Percentiles rank a stretch among this genome's conserved stretches.
These are phyloP conservation scores for Tetrao urogallus DNA, from an alignment of 2,113 vertebrate genomes.

Conservation along the genomic window DNA sequence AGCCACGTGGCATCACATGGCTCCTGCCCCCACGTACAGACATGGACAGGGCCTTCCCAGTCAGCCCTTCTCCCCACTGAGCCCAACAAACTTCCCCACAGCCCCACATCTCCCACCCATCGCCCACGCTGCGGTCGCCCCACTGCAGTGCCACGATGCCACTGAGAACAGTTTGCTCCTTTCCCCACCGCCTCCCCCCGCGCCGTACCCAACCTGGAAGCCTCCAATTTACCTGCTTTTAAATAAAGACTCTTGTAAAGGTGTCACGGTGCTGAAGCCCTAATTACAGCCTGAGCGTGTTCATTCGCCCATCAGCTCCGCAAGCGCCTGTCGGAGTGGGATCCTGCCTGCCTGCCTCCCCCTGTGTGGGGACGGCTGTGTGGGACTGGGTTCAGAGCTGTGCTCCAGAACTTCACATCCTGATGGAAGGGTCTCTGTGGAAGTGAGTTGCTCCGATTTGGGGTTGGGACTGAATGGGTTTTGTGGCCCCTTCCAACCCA, in stretches of 20 bases:
- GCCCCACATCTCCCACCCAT: not conserved
- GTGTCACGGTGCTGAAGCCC: conserved; percentile 79
- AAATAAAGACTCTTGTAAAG: conserved; percentile 77
- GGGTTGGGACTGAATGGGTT: too few species aligned
- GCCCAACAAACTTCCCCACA: not conserved
- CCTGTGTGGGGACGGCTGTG: not conserved
- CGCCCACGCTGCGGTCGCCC: not conserved
- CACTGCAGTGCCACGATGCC: not conserved
- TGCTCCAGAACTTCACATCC: not conserved
- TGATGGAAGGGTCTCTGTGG: not conserved
- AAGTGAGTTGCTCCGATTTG: not conserved
- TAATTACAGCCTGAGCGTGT: conserved; percentile 81
- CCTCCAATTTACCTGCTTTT: conserved; percentile 82
- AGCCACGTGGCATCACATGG: accelerated
- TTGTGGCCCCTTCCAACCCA: too few species aligned
- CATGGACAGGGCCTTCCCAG: accelerated
- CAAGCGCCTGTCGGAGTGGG: conserved; percentile 35
- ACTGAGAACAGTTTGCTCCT: conserved; percentile 69
- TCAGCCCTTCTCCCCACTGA: not conserved
- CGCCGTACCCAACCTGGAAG: conserved; percentile 42
- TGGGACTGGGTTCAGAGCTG: conserved; percentile 5
- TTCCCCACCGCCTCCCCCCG: not conserved
- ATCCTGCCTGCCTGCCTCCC: conserved; percentile 64
- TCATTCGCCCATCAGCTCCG: conserved; percentile 74
- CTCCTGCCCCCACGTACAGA: not conserved